phyloP scores from a whole-genome alignment of 35 echinoderm and acorn worm species.

The Eucidaris tribuloides region DNA sequence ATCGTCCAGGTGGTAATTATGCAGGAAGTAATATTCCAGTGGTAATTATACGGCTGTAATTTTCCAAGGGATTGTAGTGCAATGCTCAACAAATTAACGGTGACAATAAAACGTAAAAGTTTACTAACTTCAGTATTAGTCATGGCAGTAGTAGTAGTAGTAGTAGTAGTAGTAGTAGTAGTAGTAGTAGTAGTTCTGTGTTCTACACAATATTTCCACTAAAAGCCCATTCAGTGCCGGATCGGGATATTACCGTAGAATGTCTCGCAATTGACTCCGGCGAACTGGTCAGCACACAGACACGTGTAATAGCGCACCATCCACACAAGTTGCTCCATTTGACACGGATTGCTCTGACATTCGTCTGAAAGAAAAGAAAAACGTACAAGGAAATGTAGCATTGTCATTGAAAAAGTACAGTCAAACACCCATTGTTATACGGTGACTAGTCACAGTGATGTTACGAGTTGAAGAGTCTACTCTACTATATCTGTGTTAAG shows the following conservation, averaged over 20 bases:
- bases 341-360: constrained; percentile 42
- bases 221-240: too few species aligned
- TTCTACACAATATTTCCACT: too few species aligned
- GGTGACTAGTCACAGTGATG: too few species aligned
- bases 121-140: neutral
- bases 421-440: too few species aligned
- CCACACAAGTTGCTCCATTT: constrained; percentile 27
- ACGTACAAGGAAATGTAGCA: too few species aligned
- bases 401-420: too few species aligned
- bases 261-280: constrained; percentile 28
- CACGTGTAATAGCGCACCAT: constrained; percentile 30
- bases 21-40: too few species aligned
- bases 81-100: neutral
- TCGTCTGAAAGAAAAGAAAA: constrained; percentile 45
- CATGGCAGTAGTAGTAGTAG: neutral
- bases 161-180: too few species aligned
- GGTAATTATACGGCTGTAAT: too few species aligned
- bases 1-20: too few species aligned
- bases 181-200: neutral
- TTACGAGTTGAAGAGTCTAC: too few species aligned
- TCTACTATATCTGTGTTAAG: too few species aligned
- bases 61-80: neutral
- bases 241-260: neutral
- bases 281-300: constrained; percentile 1
- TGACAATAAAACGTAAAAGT: neutral